Conservation (phyloP, 2,888 invertebrate genomes). For the Hirtodrosophila alboralis region DNA sequence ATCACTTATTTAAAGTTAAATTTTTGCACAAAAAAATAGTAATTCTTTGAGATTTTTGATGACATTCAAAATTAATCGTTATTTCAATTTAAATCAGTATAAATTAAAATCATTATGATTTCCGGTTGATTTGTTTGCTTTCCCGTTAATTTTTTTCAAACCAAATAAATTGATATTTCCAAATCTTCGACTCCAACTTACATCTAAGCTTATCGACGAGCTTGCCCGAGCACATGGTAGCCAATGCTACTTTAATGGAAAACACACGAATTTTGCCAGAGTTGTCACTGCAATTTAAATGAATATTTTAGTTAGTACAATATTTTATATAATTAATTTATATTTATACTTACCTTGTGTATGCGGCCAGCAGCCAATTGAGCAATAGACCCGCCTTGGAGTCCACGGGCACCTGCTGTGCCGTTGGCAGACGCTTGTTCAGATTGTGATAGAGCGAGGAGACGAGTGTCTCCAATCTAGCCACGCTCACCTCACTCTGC, state of each 20-base stretch:
- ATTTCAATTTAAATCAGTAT: too few species aligned
- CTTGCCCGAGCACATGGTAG: constrained; percentile 98
- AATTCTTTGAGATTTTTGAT: too few species aligned
- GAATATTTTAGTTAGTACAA: too few species aligned
- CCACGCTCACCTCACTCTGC: constrained; percentile 93
- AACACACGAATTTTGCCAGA: constrained; percentile 97
- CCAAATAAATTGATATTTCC: too few species aligned
- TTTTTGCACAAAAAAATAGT: too few species aligned
- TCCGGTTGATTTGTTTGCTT: too few species aligned
- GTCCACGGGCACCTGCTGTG: constrained; percentile 97
- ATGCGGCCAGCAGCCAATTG: constrained; percentile 97
- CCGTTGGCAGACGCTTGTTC: constrained; percentile 97
- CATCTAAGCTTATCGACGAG: constrained; percentile 98
- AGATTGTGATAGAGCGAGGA: constrained; percentile 96
- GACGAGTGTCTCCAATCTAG: constrained; percentile 95
- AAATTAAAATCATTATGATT: too few species aligned
- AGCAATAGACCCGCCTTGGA: constrained; percentile 94
- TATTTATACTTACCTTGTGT: constrained; percentile 90
- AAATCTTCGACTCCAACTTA: constrained; percentile 85
- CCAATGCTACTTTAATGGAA: constrained; percentile 97
- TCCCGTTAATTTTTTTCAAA: too few species aligned
- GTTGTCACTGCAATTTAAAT: constrained; percentile 89
- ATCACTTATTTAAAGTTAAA: too few species aligned
- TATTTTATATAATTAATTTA: too few species aligned
- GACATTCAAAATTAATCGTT: too few species aligned